Conservation (phyloP, 2,888 invertebrate genomes). For the Drosophila macrospina region DNA sequence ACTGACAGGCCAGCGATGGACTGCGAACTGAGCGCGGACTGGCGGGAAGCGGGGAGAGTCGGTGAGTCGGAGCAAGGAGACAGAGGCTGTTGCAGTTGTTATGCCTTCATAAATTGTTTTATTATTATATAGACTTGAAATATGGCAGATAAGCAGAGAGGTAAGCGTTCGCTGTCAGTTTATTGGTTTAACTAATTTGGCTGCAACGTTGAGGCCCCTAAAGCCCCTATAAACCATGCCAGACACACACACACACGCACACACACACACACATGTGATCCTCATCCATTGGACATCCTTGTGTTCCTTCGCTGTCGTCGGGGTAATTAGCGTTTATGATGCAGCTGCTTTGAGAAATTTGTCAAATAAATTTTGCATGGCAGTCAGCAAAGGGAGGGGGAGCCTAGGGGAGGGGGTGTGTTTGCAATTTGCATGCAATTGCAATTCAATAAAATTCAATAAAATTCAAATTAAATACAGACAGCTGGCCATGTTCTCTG, state of each 20-base stretch:
- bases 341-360: conserved; percentile 74
- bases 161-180: conserved; percentile 71
- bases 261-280: neutral
- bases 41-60: neutral
- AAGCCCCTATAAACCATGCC: conserved; percentile 18
- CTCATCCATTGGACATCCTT: conserved; percentile 1
- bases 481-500: conserved; percentile 21
- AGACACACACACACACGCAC: neutral
- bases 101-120: conserved; percentile 78
- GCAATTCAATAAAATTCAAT: conserved; percentile 75
- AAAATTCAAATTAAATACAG: conserved; percentile 70
- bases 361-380: conserved; percentile 77
- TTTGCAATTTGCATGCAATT: conserved; percentile 72
- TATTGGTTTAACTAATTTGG: conserved; percentile 81
- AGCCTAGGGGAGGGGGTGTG: neutral
- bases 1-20: conserved; percentile 56
- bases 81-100: conserved; percentile 46
- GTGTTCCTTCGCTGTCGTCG: conserved; percentile 16
- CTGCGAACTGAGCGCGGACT: conserved; percentile 18
- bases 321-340: conserved; percentile 71
- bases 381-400: too few relatives aligned
- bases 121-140: conserved; percentile 78
- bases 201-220: conserved; percentile 16
- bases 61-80: conserved; percentile 12
- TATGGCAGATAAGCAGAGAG: conserved; percentile 55